A percentile compares a stretch with the other conserved stretches of the same genome.
Evolutionary conservation across 2,797 vertebrate species (phyloP).

Genomic region (Gallinago stenura): DNA sequence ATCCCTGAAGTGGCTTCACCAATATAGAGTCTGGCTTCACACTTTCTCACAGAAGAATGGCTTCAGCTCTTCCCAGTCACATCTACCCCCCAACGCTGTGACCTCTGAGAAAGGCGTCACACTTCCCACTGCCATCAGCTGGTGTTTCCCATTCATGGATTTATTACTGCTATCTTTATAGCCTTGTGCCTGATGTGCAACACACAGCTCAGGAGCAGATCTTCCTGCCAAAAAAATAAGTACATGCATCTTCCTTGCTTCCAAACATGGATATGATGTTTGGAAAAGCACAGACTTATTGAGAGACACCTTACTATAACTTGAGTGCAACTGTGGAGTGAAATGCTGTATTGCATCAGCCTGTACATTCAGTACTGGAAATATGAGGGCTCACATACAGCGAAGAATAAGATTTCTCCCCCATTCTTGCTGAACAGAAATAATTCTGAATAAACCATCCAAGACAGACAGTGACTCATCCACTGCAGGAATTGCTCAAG

Average conservation of each 20-base stretch:
- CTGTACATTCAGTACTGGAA: background rate
- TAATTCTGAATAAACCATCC: constrained; percentile 40
- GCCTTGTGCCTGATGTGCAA: background rate
- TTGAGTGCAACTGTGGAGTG: background rate
- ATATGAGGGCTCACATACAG: background rate
- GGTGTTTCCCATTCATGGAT: background rate
- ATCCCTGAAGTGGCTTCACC: constrained; percentile 44
- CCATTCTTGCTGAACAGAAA: constrained; percentile 36
- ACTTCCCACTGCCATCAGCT: background rate
- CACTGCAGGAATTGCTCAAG: constrained; percentile 58
- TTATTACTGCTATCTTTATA: background rate
- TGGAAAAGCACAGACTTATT: background rate
- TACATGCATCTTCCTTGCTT: background rate
- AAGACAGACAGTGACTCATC: constrained; percentile 63
- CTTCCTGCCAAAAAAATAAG: background rate
- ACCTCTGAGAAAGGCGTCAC: background rate
- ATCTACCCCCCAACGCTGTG: background rate
- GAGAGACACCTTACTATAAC: background rate
- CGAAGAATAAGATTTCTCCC: background rate
- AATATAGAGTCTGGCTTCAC: constrained; percentile 25
- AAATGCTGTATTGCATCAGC: background rate
- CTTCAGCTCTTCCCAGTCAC: constrained; percentile 13
- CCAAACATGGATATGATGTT: background rate
- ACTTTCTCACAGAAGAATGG: background rate
- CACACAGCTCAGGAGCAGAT: background rate